Evolutionary conservation across 2,797 vertebrate species (phyloP), one percentile per base, ranked within the genome.

Genomic region (Cephalopachus bancanus): DNA sequence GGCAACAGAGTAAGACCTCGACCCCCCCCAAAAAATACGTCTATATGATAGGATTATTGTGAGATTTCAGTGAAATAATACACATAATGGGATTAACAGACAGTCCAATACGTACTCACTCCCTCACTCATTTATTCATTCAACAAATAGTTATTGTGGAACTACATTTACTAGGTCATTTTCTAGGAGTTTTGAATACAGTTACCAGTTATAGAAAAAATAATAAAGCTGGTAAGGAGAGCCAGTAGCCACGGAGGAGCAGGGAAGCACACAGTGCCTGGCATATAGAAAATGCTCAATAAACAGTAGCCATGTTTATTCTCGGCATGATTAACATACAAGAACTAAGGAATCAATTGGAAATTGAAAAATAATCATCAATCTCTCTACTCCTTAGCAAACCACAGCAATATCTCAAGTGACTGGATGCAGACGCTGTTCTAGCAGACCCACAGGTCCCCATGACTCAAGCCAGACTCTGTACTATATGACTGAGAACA

Each of bases 1-100:
- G 44, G 44, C 44, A 44, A 44, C 44, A 44, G 44, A 44, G 44
- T 44, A 5, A 44, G 44, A 44, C 44, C 44, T 44, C 44, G 6
- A 44, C 44, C 6, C 44, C 6, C 44, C 4, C 4, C 4, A 44
- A 44, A 44, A 44, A 44, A 44, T 5, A 44, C 4, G 1, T 20
- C 86, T 71, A 28, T 51, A 28, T 87, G n/a, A 22, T 7, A 76
- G 37, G 51, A 69, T 84, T 89, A 60, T 10, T 81, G 11, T 75
- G 74, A 96, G 37, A 79, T 60, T 49, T 74, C 69, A 93, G 22
- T 17, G 10, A 95, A 94, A 93, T 78, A 10, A 30, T 71, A 76
- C 1, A 89, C 6, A 17, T n/a, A 28, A 2, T 30, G 17, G 8
- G 44, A 3, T 86, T 60, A 64, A 22, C 78, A 76, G 4, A 85